Evolutionary conservation across 2,113 vertebrate genomes (phyloP).

Genomic region (Dascyllus trimaculatus): DNA sequence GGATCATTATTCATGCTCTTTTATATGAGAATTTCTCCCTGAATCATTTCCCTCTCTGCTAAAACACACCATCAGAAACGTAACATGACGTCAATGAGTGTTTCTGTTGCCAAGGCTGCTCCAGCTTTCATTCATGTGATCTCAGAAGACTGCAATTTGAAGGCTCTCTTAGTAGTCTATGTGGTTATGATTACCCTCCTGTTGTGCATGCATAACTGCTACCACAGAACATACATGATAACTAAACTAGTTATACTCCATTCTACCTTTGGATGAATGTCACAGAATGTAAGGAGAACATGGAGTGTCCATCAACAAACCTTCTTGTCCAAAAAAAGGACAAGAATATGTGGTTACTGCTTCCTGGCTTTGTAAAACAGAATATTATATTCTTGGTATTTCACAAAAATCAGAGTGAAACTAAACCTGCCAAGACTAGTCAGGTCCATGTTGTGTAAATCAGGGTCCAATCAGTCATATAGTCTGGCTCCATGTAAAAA

Average conservation of each 20-base stretch:
- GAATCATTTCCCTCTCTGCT: not conserved
- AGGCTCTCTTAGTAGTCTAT: constrained; percentile 2
- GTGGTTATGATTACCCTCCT: constrained; percentile 7
- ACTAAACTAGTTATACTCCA: not conserved
- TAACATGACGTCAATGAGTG: not conserved
- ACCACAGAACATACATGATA: not conserved
- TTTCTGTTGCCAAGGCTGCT: not conserved
- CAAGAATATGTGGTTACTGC: not conserved
- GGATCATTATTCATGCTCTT: not conserved
- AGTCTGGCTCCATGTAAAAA: constrained; percentile 26
- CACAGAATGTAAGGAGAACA: not conserved
- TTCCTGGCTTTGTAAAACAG: too few relatives aligned
- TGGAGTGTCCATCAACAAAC: too few relatives aligned
- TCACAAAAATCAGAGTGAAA: not conserved
- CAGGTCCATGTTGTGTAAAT: constrained; percentile 6
- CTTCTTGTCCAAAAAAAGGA: too few relatives aligned
- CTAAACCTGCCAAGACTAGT: not conserved
- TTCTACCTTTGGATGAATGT: not conserved
- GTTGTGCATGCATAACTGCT: constrained; percentile 19
- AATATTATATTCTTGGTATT: not conserved
- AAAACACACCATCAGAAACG: constrained; percentile 10
- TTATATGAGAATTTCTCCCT: not conserved
- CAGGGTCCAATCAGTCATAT: constrained; percentile 23
- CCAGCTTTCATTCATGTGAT: not conserved
- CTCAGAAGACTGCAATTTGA: constrained; percentile 4